A percentile compares a stretch with the other conserved stretches of the same genome.
These are phyloP conservation scores for Eucidaris tribuloides DNA, from an alignment of 35 echinoderm and acorn worm genomes.

Conservation along the genomic window DNA sequence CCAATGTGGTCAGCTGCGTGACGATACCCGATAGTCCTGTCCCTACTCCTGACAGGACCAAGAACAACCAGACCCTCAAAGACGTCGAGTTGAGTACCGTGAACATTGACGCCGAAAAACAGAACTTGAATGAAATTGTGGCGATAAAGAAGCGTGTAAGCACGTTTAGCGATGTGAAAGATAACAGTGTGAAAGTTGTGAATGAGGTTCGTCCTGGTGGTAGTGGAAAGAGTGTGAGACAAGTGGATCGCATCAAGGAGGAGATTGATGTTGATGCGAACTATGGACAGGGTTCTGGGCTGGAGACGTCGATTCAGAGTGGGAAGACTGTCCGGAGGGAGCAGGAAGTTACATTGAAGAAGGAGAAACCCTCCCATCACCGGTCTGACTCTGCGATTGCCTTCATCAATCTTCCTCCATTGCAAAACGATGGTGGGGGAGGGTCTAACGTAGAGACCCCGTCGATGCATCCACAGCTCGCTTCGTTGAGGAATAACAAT, in stretches of 20 bases:
- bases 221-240: neutral
- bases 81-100: neutral
- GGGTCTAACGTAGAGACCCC: neutral
- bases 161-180: slow-evolving; percentile 7
- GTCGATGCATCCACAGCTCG: neutral
- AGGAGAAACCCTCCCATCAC: slow-evolving; percentile 68
- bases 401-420: slow-evolving; percentile 90
- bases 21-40: slow-evolving; percentile 88
- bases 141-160: neutral
- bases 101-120: neutral
- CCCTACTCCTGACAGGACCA: slow-evolving; percentile 16
- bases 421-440: slow-evolving; percentile 42
- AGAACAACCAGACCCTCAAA: neutral
- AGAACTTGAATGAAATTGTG: neutral
- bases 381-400: slow-evolving; percentile 74
- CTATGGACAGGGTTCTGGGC: neutral
- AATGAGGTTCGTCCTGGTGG: neutral
- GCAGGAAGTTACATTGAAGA: slow-evolving; percentile 57
- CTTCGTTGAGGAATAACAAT: neutral
- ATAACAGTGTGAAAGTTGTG: slow-evolving; percentile 1
- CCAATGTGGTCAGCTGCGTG: slow-evolving; percentile 93
- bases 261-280: slow-evolving; percentile 12
- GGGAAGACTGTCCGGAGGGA: neutral
- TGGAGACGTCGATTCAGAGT: neutral
- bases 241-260: slow-evolving; percentile 4